These are phyloP conservation scores for Macropis europaea DNA, from an alignment of 2,888 invertebrate genomes.

Conservation along the genomic window DNA sequence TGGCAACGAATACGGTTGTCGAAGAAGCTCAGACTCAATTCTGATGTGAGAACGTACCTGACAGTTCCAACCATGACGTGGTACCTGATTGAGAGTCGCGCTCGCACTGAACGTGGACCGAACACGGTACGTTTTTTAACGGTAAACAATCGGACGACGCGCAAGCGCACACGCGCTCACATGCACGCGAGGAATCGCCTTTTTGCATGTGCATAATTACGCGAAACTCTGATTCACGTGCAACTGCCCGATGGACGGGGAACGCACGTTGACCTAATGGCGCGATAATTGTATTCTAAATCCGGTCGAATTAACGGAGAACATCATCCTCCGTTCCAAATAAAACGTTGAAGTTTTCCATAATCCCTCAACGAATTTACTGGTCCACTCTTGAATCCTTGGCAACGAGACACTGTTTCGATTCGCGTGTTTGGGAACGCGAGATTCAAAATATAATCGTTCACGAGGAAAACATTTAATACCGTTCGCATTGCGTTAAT, in stretches of 20 bases:
- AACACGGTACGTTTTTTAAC: constrained; percentile 61
- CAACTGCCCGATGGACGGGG: background rate
- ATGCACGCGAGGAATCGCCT: constrained; percentile 29
- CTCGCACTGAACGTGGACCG: constrained; percentile 66
- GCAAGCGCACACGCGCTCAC: constrained; percentile 57
- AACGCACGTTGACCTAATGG: background rate
- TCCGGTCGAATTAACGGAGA: no score
- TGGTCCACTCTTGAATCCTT: no score
- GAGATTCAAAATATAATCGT: background rate
- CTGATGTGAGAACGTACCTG: constrained; percentile 53
- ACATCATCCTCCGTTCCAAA: no score
- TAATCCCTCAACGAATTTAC: no score
- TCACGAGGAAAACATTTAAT: no score
- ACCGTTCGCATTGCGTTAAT: background rate
- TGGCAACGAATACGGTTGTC: no score
- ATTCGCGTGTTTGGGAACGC: no score
- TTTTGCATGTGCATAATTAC: constrained; percentile 18
- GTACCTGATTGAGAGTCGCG: constrained; percentile 62
- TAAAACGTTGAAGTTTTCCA: no score
- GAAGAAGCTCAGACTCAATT: no score
- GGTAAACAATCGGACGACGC: constrained; percentile 57
- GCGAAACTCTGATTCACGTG: constrained; percentile 22
- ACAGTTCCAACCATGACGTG: constrained; percentile 70
- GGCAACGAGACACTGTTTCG: background rate
- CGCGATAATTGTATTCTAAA: background rate